Evolutionary conservation across 2,113 vertebrate species (phyloP), one percentile per base, ranked within the genome.

Genomic region (Corvus moneduloides): DNA sequence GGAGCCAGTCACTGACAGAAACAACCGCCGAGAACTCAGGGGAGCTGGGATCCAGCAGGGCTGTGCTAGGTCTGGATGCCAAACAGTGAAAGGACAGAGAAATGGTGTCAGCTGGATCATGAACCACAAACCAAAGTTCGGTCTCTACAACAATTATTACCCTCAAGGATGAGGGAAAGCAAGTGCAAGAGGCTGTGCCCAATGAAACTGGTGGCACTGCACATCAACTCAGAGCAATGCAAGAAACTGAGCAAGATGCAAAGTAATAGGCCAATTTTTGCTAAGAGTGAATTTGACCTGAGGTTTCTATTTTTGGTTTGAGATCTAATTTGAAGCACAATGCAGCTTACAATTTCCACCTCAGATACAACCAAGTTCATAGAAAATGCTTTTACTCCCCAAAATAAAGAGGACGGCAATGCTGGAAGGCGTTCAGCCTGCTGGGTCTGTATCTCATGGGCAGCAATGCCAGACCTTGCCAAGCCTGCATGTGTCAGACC

Each of bases 1-100:
- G 98, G 89, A 99, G 99, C 99, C 99, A 99, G 96, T 99, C 99
- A 13, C 98, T 97, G 69, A 99, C 99, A 24, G 99, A 99, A 93
- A 99, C 98, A 68, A 98, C 96, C 1, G 98, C 97, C 6, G 98
- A 98, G 84, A 98, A 98, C 96, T 99, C 99, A 0, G 99, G 98
- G 77, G 98, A 99, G 84, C 98, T 98, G 24, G 99, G 99, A 96
- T 99, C 99, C 97, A 99, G 95, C 96, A 99, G 98, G 86, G 99
- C 98, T 78, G 99, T 99, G 95, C 98, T 99, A 49, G 99, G 99
- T 89, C 99, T 99, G 97, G 54, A 86, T 88, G 83, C 43, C 19
- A 76, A 81, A 97, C 92, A 11, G 35, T 44, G 49, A 52, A 61
- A 62, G 77, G 91, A 94, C 51, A 93, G 71, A 96, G 39, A 87